Percentiles rank a stretch among this genome's conserved stretches.
Conservation (phyloP, 2,113 vertebrate genomes). For the Dromiciops gliroides region DNA sequence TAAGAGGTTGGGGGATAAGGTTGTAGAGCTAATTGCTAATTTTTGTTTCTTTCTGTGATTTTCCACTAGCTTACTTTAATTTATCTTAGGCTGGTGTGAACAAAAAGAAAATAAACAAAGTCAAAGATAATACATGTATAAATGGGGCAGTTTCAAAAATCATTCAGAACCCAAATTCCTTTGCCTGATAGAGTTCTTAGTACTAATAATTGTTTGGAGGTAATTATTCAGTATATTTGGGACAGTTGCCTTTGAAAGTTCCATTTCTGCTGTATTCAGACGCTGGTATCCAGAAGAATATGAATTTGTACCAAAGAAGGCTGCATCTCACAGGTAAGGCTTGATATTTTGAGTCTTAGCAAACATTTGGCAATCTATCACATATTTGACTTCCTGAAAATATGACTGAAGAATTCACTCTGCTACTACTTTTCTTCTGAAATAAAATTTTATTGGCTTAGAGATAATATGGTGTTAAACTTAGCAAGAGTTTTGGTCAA, state of each 20-base stretch:
- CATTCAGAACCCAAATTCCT: constrained; percentile 2
- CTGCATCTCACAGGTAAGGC: constrained; percentile 93
- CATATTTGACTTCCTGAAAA: not conserved
- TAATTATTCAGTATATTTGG: constrained; percentile 62
- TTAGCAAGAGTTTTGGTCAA: constrained; percentile 1
- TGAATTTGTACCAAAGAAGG: constrained; percentile 91
- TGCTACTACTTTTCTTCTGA: not conserved
- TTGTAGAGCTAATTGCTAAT: not conserved
- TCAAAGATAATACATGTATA: not conserved
- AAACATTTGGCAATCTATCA: not conserved
- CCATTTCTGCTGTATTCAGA: constrained; percentile 79
- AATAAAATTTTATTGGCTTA: not conserved
- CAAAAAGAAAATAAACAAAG: constrained; percentile 1
- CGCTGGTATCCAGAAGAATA: constrained; percentile 97
- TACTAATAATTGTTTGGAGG: constrained; percentile 46
- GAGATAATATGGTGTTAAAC: constrained; percentile 19
- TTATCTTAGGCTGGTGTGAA: constrained; percentile 26
- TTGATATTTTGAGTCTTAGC: not conserved
- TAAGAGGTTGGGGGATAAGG: constrained; percentile 13
- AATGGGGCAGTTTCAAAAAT: not conserved
- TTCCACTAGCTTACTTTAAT: not conserved
- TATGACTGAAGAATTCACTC: not conserved
- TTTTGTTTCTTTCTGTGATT: constrained; percentile 12
- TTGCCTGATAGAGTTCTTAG: constrained; percentile 22
- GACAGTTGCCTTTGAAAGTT: constrained; percentile 57